Base-by-base conservation (phyloP, 2,797 vertebrate species). In the Hoplostethus mediterraneus region DNA sequence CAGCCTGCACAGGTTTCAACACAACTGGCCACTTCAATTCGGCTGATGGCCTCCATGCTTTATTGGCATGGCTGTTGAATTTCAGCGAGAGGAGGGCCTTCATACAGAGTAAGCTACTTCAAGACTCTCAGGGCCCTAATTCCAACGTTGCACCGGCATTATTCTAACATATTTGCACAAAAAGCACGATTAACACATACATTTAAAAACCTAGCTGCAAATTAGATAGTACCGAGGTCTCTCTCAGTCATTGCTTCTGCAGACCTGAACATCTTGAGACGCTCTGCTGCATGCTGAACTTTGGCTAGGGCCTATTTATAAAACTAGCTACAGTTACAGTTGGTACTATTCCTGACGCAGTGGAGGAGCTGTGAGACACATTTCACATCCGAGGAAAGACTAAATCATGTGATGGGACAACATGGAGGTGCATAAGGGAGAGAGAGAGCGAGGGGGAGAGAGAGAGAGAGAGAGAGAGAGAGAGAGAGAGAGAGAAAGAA, bases 291-390 rank as follows among this genome's bases (percentile, higher is more conserved):
- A 83, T 75, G 66, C 77, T 89, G 87, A 90, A 84, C 87, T 90
- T 88, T 88, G 76, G 85, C 85, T 78, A 86, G 63, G 13, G 62
- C 31, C 90, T 92, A 93, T 93, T 93, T 92, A 89, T 93, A 93
- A 83, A 80, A 74, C 57, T 82, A 87, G 90, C 89, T 93, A 90
- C 86, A 81, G 88, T 93, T 92, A 92, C 92, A 90, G 83, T 86
- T 36, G 0, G 12, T 69, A 86, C 90, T 93, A 93, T 92, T 92
- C 84, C 84, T 90, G 90, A 89, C 84, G 70, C 72, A 30, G 42
- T 77, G 58, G 60, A 83, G 71, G 72, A 77, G 71, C 86, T 77
- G 80, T 78, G 64, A 82, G 78, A 88, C 67, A 49, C 80, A 89
- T 90, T 80, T 87, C 79, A 77, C 83, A 83, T 88, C 67, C 76